phyloP scores from a whole-genome alignment of 2,888 invertebrate species.

The Acrobasis suavella region DNA sequence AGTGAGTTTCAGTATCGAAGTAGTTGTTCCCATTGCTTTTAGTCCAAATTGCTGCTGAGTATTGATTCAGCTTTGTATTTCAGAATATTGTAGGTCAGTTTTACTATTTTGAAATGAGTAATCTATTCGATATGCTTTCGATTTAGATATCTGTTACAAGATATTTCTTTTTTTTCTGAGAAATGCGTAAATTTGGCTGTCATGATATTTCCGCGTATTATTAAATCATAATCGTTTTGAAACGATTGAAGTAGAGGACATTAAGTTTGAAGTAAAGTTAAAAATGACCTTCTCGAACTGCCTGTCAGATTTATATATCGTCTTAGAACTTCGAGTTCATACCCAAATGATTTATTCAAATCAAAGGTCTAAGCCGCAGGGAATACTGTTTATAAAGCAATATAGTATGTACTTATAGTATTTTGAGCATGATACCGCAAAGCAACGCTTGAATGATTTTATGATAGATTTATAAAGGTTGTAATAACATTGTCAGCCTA shows the following conservation, averaged over 20 bases:
- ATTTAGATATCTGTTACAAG: slow-evolving; percentile 17
- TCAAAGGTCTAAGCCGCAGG: too few species aligned
- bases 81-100: slow-evolving; percentile 30
- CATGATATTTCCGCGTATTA: not conserved
- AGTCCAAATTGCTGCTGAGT: slow-evolving; percentile 26
- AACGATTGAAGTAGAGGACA: not conserved
- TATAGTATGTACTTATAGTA: too few species aligned
- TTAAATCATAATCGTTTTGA: not conserved
- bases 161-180: not conserved
- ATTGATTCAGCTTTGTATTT: slow-evolving; percentile 29
- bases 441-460: too few species aligned
- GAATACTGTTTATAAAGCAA: too few species aligned
- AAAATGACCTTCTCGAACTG: too few species aligned
- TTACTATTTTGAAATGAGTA: slow-evolving; percentile 27
- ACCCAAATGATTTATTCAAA: too few species aligned
- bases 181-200: not conserved
- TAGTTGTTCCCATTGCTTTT: slow-evolving; percentile 10
- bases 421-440: too few species aligned
- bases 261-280: not conserved
- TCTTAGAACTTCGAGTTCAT: too few species aligned
- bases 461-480: too few species aligned
- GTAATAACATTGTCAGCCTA: too few species aligned
- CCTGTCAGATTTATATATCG: too few species aligned
- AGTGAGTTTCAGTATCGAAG: not conserved
- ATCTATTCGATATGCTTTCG: slow-evolving; percentile 24